These are phyloP conservation scores for Calliphora vicina DNA, from an alignment of 1,140 invertebrate species.

Conservation along the genomic window DNA sequence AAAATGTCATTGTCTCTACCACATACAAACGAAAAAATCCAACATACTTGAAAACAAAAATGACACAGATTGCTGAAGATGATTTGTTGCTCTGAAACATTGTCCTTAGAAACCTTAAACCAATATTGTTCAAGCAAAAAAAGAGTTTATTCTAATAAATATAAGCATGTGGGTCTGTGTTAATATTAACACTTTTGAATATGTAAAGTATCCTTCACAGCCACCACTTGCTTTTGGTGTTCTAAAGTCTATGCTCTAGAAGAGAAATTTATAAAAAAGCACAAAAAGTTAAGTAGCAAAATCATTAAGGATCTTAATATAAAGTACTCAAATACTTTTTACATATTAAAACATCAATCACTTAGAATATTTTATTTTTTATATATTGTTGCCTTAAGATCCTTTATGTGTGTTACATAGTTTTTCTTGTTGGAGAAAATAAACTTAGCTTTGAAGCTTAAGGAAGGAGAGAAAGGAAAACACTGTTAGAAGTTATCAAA, in stretches of 20 bases:
- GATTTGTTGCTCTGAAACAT: no score
- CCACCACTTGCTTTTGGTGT: neutral
- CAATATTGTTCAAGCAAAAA: neutral
- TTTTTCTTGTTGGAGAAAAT: no score
- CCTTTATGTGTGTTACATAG: neutral
- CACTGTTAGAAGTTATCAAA: no score
- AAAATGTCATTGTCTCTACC: neutral
- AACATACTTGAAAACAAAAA: neutral
- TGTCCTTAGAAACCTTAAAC: neutral
- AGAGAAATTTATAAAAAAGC: neutral
- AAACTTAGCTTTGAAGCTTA: neutral
- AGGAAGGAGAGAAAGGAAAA: no score
- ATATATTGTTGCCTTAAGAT: neutral
- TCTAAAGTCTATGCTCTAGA: neutral
- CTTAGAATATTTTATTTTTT: neutral
- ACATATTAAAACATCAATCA: neutral
- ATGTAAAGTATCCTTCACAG: neutral
- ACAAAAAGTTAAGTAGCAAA: neutral
- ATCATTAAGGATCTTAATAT: neutral
- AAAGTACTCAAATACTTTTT: neutral
- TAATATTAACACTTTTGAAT: neutral
- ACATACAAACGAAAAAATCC: neutral
- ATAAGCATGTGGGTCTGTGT: neutral
- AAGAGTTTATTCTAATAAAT: neutral
- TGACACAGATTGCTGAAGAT: neutral